These are phyloP conservation scores for Ataeniobius toweri DNA, from an alignment of 2,797 vertebrate genomes.

Conservation along the genomic window DNA sequence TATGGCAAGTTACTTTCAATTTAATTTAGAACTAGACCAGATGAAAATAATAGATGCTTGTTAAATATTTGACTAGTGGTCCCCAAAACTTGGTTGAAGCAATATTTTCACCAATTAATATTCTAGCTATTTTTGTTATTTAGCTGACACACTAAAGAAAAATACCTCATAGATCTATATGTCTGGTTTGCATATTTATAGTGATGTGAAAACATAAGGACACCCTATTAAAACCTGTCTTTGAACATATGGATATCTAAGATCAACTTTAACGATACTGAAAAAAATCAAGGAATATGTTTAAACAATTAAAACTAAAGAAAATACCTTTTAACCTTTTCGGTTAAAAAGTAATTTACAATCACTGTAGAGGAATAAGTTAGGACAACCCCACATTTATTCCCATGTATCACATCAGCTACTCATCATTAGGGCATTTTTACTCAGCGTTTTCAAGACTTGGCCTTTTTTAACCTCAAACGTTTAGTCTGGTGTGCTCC, in stretches of 20 bases:
- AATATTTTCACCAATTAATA: too few relatives aligned
- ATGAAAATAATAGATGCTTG: background rate
- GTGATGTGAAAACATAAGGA: background rate
- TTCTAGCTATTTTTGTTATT: too few relatives aligned
- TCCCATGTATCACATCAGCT: too few relatives aligned
- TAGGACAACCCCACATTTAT: too few relatives aligned
- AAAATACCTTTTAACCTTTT: too few relatives aligned
- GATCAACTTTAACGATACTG: background rate
- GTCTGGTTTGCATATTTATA: background rate
- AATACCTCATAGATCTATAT: background rate
- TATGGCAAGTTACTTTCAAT: background rate
- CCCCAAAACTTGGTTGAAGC: background rate
- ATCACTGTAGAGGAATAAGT: background rate
- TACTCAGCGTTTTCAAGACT: too few relatives aligned
- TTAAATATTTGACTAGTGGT: background rate
- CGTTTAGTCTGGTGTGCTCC: too few relatives aligned
- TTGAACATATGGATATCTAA: background rate
- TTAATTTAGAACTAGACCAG: background rate
- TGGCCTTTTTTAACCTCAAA: too few relatives aligned
- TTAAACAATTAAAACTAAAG: background rate
- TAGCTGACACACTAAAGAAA: background rate
- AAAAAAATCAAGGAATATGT: background rate
- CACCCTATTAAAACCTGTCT: background rate
- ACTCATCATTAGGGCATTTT: too few relatives aligned
- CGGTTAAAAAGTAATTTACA: background rate